Percentiles rank a stretch among this genome's conserved stretches.
phyloP scores from a whole-genome alignment of 2,113 vertebrate species.

The human (Homo sapiens) region GRCh38 chrY:2844501-2845000 shows the following conservation, averaged over 20 bases:
- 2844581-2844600: not conserved
- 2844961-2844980: not conserved
- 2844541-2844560: not conserved
- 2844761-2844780: not conserved
- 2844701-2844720: not conserved
- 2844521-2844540: not conserved
- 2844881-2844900: not conserved
- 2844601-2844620: not conserved
- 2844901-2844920: not conserved
- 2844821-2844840: not conserved
- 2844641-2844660: not conserved
- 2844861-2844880: not conserved
- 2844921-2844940: not conserved
- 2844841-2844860: accelerated
- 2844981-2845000: not conserved
- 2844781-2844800: not conserved
- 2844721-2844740: not conserved
- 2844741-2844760: not conserved
- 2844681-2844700: not conserved
- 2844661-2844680: not conserved
- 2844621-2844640: not conserved
- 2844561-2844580: not conserved
- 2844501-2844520: not conserved
- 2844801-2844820: not conserved
- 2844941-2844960: not conserved